Evolutionary conservation across 2,888 invertebrate genomes (phyloP), one percentile per base, ranked within the genome.

Genomic region (Mesorhabditis sp.): DNA sequence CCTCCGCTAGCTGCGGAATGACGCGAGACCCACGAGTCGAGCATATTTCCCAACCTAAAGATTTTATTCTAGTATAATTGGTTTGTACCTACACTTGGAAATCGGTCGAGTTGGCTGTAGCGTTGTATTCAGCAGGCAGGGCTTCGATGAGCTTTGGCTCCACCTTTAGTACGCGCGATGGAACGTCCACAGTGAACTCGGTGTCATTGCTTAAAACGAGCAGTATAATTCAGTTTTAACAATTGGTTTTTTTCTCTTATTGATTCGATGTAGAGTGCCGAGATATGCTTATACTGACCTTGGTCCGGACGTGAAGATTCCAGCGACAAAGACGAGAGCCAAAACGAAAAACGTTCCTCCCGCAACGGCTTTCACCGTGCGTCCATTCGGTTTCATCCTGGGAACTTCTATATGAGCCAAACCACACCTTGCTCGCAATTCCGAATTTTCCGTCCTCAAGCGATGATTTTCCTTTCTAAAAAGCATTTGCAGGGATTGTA

Each of bases 331-430:
- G n/a, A 50, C 58, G 58, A 50, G 58, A 50, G 58, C 58, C 0
- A 50, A 50, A 50, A 50, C 58, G 58, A 50, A 50, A n/a, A 50
- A 13, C 58, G 58, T 50, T 50, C 58, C 58, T 13, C 58, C 58
- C 7, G 58, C 58, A 1, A 50, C n/a, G 10, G 58, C 58, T 50
- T n/a, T 50, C 58, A 50, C n/a, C 58, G 58, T n/a, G 7, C 58
- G 58, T 50, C 58, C 58, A 10, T 50, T 50, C n/a, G 58, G 10
- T 13, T 50, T 50, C n/a, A 50, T 13, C 7, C n/a, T 50, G 7
- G 58, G 58, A 50, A n/a, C 58, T 50, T 50, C 58, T 50, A 50
- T 13, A 50, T 10, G n/a, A 50, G 58, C 58, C 58, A 50, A 50
- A 13, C 58, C 58, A 50, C 58, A 50, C 7, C 58, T 10, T 13